Base-by-base conservation (phyloP, 2,888 invertebrate species). In the Stratiomys singularior region DNA sequence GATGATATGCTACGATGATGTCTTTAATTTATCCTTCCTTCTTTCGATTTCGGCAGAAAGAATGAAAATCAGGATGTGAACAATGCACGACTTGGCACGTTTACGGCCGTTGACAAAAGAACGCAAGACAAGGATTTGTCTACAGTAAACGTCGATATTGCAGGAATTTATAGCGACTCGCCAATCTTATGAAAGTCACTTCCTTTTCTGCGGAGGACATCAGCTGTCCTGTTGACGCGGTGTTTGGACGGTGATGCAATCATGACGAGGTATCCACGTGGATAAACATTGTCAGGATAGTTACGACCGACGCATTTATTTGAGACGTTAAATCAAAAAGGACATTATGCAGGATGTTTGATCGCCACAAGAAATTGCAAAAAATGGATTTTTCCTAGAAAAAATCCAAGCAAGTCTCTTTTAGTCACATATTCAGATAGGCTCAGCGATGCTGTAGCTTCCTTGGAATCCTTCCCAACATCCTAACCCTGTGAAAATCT, bases 21-120 rank as follows among this genome's bases (percentile, higher is more conserved):
- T 67, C 46, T 44, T 67, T 67, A 67, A 67, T 67, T 67, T 21
- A 67, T 67, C 67, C 67, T 67, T 37, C 44, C 44, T 44, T 67
- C 44, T 67, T 67, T 67, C 44, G 37, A 21, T 44, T 44, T 67
- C 15, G n/a, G 1, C 44, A 5, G n/a, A 21, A 21, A n/a, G 23
- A 44, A n/a, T 21, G 18, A 21, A 44, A 44, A 67, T 67, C 44
- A 23, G 44, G n/a, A 13, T 21, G 37, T 13, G 37, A 44, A 44
- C 67, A 67, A 60, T 60, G 15, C 60, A 25, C 23, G 3, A 4
- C 60, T 11, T 60, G 67, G 44, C 67, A 44, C 67, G 46, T 67
- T 67, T 67, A 67, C 21, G 23, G 46, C n/a, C 1, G 1, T 2
- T 67, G 44, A 67, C 67, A 67, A 67, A 44, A 44, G 66, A 18